Conservation (phyloP, 2,888 invertebrate species). For the Timandra comae region DNA sequence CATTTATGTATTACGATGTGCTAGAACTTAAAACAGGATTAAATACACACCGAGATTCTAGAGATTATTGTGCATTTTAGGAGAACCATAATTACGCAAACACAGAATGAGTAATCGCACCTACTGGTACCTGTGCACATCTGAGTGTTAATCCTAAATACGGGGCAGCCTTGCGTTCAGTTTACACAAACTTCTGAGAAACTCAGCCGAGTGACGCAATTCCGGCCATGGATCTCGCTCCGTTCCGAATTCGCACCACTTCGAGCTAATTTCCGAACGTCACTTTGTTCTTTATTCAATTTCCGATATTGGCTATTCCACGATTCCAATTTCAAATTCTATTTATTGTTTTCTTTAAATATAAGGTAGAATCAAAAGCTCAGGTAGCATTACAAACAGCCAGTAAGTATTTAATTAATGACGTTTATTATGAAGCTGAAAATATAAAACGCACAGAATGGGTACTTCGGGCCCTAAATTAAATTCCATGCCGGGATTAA, state of each 20-base stretch:
- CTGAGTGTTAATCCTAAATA: slow-evolving; percentile 46
- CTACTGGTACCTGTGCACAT: slow-evolving; percentile 28
- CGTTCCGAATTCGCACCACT: slow-evolving; percentile 62
- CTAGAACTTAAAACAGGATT: slow-evolving; percentile 4
- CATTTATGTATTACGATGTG: background rate
- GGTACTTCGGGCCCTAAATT: slow-evolving; percentile 36
- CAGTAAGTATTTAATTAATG: slow-evolving; percentile 36
- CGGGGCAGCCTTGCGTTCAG: slow-evolving; percentile 46
- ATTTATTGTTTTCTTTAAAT: slow-evolving; percentile 36
- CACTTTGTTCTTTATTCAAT: slow-evolving; percentile 76
- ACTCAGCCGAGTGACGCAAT: slow-evolving; percentile 65
- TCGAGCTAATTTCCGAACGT: slow-evolving; percentile 73
- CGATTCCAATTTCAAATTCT: slow-evolving; percentile 43
- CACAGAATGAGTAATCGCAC: slow-evolving; percentile 21
- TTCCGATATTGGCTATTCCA: slow-evolving; percentile 62
- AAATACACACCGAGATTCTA: slow-evolving; percentile 4
- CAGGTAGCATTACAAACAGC: slow-evolving; percentile 25
- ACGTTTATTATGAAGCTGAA: slow-evolving; percentile 29
- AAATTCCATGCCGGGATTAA: slow-evolving; percentile 51
- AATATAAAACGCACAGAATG: slow-evolving; percentile 25
- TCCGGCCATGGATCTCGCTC: slow-evolving; percentile 68
- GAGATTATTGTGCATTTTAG: slow-evolving; percentile 19
- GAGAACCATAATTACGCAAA: slow-evolving; percentile 29
- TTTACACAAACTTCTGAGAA: slow-evolving; percentile 66
- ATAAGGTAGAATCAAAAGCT: slow-evolving; percentile 25